Base-by-base conservation (phyloP, 2,888 invertebrate species). In the Ectobius pallidus region DNA sequence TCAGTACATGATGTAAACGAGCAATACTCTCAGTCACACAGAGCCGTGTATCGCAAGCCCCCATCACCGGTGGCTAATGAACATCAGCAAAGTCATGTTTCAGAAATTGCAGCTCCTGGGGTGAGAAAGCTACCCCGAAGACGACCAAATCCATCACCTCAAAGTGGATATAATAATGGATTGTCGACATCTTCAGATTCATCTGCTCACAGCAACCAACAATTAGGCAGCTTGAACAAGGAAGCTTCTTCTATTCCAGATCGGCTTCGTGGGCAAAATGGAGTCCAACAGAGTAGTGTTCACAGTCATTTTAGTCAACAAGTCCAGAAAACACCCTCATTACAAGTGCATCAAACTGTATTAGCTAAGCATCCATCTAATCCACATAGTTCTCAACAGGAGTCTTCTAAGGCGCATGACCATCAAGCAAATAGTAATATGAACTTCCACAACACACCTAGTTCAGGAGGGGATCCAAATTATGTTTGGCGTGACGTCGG, bases 401-500 rank as follows among this genome's bases (percentile, higher is more conserved):
- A n/a, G n/a, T n/a, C n/a, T n/a, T n/a, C n/a, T n/a, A n/a, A n/a
- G n/a, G n/a, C n/a, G n/a, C n/a, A 34, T 34, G 34, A 34, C 11
- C 6, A 34, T 7, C 34, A 34, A 34, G 11, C 11, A 34, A 34
- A 7, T 34, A 11, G 34, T 34, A 34, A 34, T 34, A 34, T 34
- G 11, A 34, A 34, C 11, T 34, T 7, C 34, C 6, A 34, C 34
- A 34, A 7, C 11, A 34, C 34, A 34, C 6, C 7, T 6, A 34
- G 34, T 34, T 34, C 34, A 34, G n/a, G n/a, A 34, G 16, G 30
- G 16, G 30, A 32, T 30, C 27, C 25, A 1, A 27, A 58, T 25
- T 58, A 58, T 30, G 58, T 58, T n/a, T 58, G 58, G 58, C 58
- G 58, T n/a, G 58, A 58, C 7, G 0, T 58, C 30, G 27, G 58